Evolutionary conservation across 2,113 vertebrate genomes (phyloP), one percentile per base, ranked within the genome.

Genomic region (Monarcha castaneiventris): DNA sequence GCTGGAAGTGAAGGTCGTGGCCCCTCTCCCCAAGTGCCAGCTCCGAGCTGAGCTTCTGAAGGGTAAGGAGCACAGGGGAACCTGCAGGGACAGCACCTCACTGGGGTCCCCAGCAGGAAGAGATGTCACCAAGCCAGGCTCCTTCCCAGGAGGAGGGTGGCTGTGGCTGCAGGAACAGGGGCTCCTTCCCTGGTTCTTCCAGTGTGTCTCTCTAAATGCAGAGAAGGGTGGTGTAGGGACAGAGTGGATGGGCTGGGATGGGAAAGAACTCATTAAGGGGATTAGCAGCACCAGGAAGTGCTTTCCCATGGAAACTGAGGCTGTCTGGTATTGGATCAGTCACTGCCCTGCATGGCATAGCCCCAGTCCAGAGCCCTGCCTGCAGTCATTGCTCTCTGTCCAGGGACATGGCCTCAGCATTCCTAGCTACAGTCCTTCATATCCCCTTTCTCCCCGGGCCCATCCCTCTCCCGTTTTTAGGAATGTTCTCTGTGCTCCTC

Each of bases 21-120:
- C 44, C 2, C 37, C 56, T 76, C 30, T 96, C 26, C 68, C 68
- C 1, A 3, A 5, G 29, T 96, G 90, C 61, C 86, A 79, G 49
- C 46, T 96, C 82, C 92, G 93, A 84, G 68, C 67, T 25, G 54
- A 87, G 29, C 94, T 97, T 84, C 89, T 97, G 80, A 96, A 95
- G 23, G 91, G 97, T 97, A 81, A 95, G 94, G 22, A 89, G 30
- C 43, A 66, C 1, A 3, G 35, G 23, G 33, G 85, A 26, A 2
- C 16, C 18, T 68, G 54, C 22, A 37, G 30, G 44, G 33, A 46
- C n/a, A 63, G 41, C 25, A 30, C 33, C 33, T 26, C 3, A 0
- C 22, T 59, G 43, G n/a, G 32, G 21, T 86, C 30, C 32, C 35
- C 54, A 83, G 58, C 27, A 55, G 37, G 41, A 41, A 76, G 37